These are phyloP conservation scores for Panorpa germanica DNA, from an alignment of 2,888 invertebrate genomes.

Conservation along the genomic window DNA sequence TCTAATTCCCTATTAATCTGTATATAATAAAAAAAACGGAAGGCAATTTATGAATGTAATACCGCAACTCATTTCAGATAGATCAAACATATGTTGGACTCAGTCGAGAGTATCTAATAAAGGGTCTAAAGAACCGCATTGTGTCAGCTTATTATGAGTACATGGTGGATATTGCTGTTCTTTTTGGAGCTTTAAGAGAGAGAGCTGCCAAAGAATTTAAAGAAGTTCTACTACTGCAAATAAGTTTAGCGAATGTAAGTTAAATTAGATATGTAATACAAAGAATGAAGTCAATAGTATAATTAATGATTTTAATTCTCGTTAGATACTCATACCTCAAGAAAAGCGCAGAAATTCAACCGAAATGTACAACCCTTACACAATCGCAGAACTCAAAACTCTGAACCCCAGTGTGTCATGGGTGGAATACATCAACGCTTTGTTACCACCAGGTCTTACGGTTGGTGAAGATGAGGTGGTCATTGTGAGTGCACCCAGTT, in stretches of 20 bases:
- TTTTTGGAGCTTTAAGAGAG: slow-evolving; percentile 61
- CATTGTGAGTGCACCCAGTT: slow-evolving; percentile 72
- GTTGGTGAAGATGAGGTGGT: slow-evolving; percentile 53
- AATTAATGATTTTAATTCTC: slow-evolving; percentile 11
- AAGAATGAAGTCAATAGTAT: too few species aligned
- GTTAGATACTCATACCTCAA: slow-evolving; percentile 67
- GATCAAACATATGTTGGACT: slow-evolving; percentile 76
- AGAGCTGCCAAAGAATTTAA: slow-evolving; percentile 50
- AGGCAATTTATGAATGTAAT: too few species aligned
- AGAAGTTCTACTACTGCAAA: slow-evolving; percentile 75
- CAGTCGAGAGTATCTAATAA: slow-evolving; percentile 68
- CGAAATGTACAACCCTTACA: slow-evolving; percentile 79
- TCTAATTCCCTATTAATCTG: too few species aligned
- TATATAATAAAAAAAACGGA: too few species aligned
- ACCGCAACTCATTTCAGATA: too few species aligned
- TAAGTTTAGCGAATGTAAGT: slow-evolving; percentile 77
- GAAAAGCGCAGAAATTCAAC: slow-evolving; percentile 84
- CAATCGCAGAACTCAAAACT: slow-evolving; percentile 51
- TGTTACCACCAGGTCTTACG: slow-evolving; percentile 44
- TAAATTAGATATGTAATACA: too few species aligned
- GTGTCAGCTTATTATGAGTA: slow-evolving; percentile 75
- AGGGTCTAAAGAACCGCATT: slow-evolving; percentile 63
- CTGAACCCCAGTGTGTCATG: slow-evolving; percentile 41
- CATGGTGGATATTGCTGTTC: slow-evolving; percentile 71
- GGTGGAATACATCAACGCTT: slow-evolving; percentile 61